Evolutionary conservation across 2,113 vertebrate species (phyloP).

Genomic region (Gymnarchus niloticus): DNA sequence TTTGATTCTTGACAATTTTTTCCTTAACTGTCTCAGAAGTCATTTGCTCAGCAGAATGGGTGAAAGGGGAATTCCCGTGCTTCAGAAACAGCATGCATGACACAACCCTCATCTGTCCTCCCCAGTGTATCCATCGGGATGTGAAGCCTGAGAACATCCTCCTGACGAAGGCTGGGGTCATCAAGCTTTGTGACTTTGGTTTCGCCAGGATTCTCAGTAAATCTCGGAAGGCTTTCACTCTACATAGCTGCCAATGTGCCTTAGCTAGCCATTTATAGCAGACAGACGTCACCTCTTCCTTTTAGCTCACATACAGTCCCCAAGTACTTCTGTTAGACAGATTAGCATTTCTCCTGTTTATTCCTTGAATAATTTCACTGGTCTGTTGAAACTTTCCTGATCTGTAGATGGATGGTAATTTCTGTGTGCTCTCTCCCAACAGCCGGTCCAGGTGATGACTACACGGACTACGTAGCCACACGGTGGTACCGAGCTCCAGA

Average conservation of each 20-base stretch:
- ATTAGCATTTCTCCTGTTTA: background rate
- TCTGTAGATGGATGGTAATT: constrained; percentile 24
- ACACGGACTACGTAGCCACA: constrained; percentile 95
- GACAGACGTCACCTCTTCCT: background rate
- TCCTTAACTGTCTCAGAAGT: background rate
- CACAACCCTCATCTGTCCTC: constrained; percentile 29
- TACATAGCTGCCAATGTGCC: background rate
- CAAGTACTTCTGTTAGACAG: too few relatives aligned
- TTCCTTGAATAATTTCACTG: background rate
- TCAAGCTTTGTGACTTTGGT: constrained; percentile 96
- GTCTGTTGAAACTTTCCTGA: background rate
- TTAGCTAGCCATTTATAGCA: background rate
- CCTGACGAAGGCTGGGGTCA: constrained; percentile 83
- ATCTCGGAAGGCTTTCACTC: constrained; percentile 45
- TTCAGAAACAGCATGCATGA: constrained; percentile 7
- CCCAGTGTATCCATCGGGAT: constrained; percentile 92
- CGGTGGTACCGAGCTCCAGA: constrained; percentile 93
- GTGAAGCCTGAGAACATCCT: constrained; percentile 98
- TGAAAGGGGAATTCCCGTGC: background rate
- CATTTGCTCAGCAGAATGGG: background rate
- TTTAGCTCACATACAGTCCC: background rate
- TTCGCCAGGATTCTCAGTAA: constrained; percentile 92
- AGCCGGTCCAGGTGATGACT: constrained; percentile 87
- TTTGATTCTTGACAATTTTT: background rate
- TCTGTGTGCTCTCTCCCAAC: background rate